Conservation (phyloP, 2,888 invertebrate genomes). For the Automeris io region DNA sequence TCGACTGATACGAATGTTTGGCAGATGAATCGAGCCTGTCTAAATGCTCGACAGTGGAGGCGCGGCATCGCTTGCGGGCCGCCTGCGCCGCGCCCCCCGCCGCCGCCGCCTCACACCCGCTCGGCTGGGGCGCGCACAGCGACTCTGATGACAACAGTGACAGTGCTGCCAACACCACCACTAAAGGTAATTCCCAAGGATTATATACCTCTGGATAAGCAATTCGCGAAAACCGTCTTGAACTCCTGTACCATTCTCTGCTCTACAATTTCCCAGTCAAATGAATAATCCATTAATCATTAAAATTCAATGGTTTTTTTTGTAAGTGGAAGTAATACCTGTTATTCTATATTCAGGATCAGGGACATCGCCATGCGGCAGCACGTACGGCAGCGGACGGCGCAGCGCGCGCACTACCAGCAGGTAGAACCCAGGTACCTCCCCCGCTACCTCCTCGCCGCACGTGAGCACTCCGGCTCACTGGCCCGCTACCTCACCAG, state of each 20-base stretch:
- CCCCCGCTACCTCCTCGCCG: slow-evolving; percentile 52
- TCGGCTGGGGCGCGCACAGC: slow-evolving; percentile 45
- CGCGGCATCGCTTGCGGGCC: slow-evolving; percentile 71
- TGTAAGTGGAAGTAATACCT: too few species aligned
- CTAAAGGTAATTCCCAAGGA: slow-evolving; percentile 61
- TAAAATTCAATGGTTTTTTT: too few species aligned
- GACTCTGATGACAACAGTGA: slow-evolving; percentile 73
- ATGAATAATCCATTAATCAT: too few species aligned
- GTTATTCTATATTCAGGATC: too few species aligned
- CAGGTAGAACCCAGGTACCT: slow-evolving; percentile 78
- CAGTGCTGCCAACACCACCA: slow-evolving; percentile 69
- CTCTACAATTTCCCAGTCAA: too few species aligned
- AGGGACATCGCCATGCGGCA: slow-evolving; percentile 63
- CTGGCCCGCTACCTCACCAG: too few species aligned
- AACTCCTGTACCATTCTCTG: too few species aligned
- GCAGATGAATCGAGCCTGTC: slow-evolving; percentile 80
- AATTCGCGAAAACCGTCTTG: too few species aligned
- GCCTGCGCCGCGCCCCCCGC: slow-evolving; percentile 31
- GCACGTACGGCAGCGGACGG: slow-evolving; percentile 66
- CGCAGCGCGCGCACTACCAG: slow-evolving; percentile 71
- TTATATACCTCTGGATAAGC: too few species aligned
- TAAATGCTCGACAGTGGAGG: slow-evolving; percentile 81
- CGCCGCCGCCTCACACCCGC: slow-evolving; percentile 21
- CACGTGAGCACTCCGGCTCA: slow-evolving; percentile 18
- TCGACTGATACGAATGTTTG: slow-evolving; percentile 12